Conservation (phyloP, 2,113 vertebrate species). For the Albula goreensis region DNA sequence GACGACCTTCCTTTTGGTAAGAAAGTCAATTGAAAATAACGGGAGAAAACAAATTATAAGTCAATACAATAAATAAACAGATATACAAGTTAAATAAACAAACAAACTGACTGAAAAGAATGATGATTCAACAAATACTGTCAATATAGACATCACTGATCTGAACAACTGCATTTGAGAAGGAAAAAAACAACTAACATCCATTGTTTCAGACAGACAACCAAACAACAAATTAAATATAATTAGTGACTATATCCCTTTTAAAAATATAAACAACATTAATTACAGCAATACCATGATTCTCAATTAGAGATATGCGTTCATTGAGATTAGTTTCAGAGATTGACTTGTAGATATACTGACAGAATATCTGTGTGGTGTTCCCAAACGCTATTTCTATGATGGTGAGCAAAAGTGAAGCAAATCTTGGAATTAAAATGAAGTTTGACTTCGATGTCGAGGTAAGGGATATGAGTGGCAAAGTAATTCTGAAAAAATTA, state of each 20-base stretch:
- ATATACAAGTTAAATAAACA: conserved; percentile 31
- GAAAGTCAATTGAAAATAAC: conserved; percentile 44
- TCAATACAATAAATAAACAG: conserved; percentile 19
- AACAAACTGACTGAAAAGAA: conserved; percentile 23
- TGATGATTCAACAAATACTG: conserved; percentile 38
- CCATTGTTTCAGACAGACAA: conserved; percentile 46
- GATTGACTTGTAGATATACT: background rate
- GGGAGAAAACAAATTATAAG: conserved; percentile 21
- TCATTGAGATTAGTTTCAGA: conserved; percentile 1
- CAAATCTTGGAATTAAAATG: background rate
- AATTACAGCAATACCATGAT: conserved; percentile 2
- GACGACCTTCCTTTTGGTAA: conserved; percentile 23
- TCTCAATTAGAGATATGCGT: background rate
- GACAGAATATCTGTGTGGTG: background rate
- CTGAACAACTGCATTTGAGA: conserved; percentile 17
- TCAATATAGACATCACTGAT: conserved; percentile 45
- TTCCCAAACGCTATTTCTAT: background rate
- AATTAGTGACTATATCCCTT: conserved; percentile 41
- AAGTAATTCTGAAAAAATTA: background rate
- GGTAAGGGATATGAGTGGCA: background rate
- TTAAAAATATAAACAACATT: conserved; percentile 53
- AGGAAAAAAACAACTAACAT: conserved; percentile 29
- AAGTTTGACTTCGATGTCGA: background rate
- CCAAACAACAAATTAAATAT: conserved; percentile 55
- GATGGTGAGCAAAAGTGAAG: background rate